Conservation (phyloP, 2,113 vertebrate species). For the Poeciliopsis retropinna region DNA sequence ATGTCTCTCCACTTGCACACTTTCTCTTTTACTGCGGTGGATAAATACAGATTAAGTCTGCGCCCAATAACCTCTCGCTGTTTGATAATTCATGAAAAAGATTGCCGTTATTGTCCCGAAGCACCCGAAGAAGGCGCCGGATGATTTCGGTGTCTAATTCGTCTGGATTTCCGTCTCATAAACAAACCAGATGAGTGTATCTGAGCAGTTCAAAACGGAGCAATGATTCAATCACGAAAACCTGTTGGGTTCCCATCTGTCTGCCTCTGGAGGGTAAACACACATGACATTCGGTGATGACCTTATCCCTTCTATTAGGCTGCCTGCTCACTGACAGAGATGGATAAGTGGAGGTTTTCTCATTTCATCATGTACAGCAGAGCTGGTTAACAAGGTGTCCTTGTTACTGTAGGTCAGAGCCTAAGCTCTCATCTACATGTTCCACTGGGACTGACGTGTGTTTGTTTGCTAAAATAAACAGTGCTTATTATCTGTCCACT, state of each 20-base stretch:
- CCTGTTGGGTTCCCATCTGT: conserved; percentile 66
- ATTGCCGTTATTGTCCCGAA: conserved; percentile 43
- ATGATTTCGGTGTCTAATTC: neutral
- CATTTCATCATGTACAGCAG: conserved; percentile 64
- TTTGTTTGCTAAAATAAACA: neutral
- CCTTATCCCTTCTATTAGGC: conserved; percentile 70
- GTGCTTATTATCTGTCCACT: neutral
- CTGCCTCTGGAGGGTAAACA: conserved; percentile 73
- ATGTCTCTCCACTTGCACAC: conserved; percentile 7
- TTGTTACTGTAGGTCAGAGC: conserved; percentile 59
- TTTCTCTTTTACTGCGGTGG: neutral
- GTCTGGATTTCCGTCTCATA: conserved; percentile 51
- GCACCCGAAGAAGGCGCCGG: neutral
- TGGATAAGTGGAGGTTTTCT: conserved; percentile 59
- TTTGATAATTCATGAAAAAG: conserved; percentile 29
- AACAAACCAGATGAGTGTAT: conserved; percentile 41
- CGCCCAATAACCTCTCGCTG: neutral
- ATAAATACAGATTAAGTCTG: conserved; percentile 7
- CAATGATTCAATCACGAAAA: conserved; percentile 55
- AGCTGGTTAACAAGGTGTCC: conserved; percentile 66
- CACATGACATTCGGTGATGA: conserved; percentile 74
- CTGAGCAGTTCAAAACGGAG: conserved; percentile 10
- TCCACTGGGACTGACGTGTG: conserved; percentile 31
- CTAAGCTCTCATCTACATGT: conserved; percentile 46
- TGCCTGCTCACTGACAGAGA: conserved; percentile 70